Evolutionary conservation across 2,113 vertebrate species (phyloP).

Genomic region (Copsychus sechellarum): DNA sequence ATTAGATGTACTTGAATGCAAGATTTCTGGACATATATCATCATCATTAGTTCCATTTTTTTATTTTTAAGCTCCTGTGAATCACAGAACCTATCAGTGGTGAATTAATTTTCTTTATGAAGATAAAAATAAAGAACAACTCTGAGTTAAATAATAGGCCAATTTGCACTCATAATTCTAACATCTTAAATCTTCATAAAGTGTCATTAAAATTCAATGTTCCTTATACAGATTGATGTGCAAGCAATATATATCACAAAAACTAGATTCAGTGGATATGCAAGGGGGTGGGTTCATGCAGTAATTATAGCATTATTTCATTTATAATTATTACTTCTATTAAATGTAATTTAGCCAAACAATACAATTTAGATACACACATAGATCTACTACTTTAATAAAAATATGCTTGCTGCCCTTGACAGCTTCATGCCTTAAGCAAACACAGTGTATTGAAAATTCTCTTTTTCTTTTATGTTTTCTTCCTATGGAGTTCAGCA

Average conservation of each 20-base stretch:
- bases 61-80: neutral
- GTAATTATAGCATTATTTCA: neutral
- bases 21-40: neutral
- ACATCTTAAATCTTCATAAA: neutral
- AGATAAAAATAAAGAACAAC: conserved; percentile 2
- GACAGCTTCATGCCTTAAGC: neutral
- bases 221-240: neutral
- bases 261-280: neutral
- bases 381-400: neutral
- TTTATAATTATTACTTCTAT: conserved; percentile 14
- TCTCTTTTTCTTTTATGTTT: neutral
- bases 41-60: neutral
- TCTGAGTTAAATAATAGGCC: neutral
- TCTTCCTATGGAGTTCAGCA: neutral
- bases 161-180: conserved; percentile 1
- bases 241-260: neutral
- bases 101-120: neutral
- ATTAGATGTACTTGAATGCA: neutral
- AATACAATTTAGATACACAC: neutral
- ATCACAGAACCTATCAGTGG: neutral
- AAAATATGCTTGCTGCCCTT: neutral
- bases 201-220: neutral
- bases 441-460: neutral
- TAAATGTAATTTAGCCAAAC: neutral
- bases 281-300: neutral